phyloP scores from a whole-genome alignment of 2,888 invertebrate species.

The Lysandra bellargus region DNA sequence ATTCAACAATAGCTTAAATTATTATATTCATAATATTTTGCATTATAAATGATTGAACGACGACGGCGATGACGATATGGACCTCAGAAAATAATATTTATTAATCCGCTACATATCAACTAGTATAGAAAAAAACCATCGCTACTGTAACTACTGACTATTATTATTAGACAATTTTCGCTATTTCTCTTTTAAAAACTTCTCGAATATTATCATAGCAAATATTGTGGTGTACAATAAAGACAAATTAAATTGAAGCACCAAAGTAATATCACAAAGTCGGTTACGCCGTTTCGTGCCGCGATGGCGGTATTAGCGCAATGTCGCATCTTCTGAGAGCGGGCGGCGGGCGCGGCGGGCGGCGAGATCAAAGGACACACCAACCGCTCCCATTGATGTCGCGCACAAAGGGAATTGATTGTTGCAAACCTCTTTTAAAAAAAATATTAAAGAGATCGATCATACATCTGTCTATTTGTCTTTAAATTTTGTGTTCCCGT shows the following conservation, averaged over 20 bases:
- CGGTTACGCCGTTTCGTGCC: constrained; percentile 60
- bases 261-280: constrained; percentile 35
- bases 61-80: too few relatives aligned
- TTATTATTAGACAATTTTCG: background rate
- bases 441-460: constrained; percentile 59
- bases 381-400: constrained; percentile 79
- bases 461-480: constrained; percentile 60
- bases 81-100: too few relatives aligned
- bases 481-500: constrained; percentile 34
- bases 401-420: constrained; percentile 80
- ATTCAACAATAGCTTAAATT: too few relatives aligned
- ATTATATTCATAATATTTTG: too few relatives aligned
- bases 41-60: too few relatives aligned
- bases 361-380: constrained; percentile 80
- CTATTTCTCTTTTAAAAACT: background rate
- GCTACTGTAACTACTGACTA: too few relatives aligned
- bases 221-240: constrained; percentile 1
- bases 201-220: background rate
- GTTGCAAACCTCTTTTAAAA: constrained; percentile 76
- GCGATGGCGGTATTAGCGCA: constrained; percentile 71
- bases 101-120: too few relatives aligned
- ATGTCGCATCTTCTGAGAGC: constrained; percentile 74
- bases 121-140: too few relatives aligned
- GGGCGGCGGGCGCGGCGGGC: constrained; percentile 69
- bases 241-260: constrained; percentile 30